Base-by-base conservation (phyloP, 2,888 invertebrate species). In the Dryomyza anilis region DNA sequence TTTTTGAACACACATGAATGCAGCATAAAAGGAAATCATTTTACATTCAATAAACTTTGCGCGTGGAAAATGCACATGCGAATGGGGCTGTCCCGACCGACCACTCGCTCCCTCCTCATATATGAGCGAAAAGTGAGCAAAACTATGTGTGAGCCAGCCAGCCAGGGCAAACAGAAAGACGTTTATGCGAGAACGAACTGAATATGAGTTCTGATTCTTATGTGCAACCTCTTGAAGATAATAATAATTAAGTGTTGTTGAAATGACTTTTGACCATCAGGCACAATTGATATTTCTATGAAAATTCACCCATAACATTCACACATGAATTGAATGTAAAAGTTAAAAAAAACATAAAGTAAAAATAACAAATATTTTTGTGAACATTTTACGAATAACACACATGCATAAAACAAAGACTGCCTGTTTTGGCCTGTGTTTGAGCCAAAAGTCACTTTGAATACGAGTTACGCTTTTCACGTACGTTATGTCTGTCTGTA, bases 241-340 rank as follows among this genome's bases (percentile, higher is more conserved):
- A 88, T 85, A 83, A 82, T 83, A 83, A 83, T 83, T 83, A 83
- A 83, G 81, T 83, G 80, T 76, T 83, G 83, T 83, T 83, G 82
- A 83, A 83, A 83, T 82, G 83, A 81, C 83, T 83, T 83, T 83
- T 83, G 83, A 83, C 83, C 83, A 83, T 83, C 83, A 83, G 78
- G 78, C 79, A 80, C 79, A 77, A 71, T 78, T 81, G 74, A 83
- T 85, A 78, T 85, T 85, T 1, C 62, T 3, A 36, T 33, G 53
- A n/a, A n/a, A n/a, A n/a, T n/a, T n/a, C n/a, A n/a, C n/a, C n/a
- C n/a, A n/a, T n/a, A n/a, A n/a, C n/a, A n/a, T n/a, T n/a, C n/a
- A n/a, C n/a, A n/a, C n/a, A n/a, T n/a, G 43, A 53, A 53, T 29
- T 50, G 57, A 36, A 58, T n/a, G n/a, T n/a, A n/a, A n/a, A n/a